These are phyloP conservation scores for Heliconius congener DNA, from an alignment of 1,140 invertebrate species.

Conservation along the genomic window DNA sequence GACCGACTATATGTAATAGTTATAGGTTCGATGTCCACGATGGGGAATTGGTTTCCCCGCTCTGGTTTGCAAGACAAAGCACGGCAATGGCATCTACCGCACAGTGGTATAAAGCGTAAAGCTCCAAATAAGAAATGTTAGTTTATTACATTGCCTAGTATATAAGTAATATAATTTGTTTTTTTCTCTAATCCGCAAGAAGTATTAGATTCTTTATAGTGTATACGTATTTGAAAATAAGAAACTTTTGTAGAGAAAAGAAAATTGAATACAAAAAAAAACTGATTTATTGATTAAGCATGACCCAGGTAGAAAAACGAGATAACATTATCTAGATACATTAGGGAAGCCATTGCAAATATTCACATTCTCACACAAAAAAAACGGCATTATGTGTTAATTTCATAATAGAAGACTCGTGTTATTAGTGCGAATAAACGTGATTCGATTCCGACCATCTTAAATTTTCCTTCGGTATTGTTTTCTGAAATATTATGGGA, in stretches of 20 bases:
- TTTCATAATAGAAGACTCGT: conserved; percentile 50
- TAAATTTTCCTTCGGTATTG: conserved; percentile 25
- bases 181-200: too few species aligned
- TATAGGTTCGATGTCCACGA: too few species aligned
- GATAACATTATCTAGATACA: background rate
- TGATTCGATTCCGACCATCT: conserved; percentile 1
- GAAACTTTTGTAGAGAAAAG: too few species aligned
- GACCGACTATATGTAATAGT: too few species aligned
- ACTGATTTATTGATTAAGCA: background rate
- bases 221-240: too few species aligned
- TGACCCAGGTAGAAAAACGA: background rate
- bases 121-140: background rate
- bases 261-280: background rate
- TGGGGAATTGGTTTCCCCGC: too few species aligned
- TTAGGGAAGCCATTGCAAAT: conserved; percentile 58
- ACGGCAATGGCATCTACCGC: too few species aligned
- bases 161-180: too few species aligned
- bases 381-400: conserved; percentile 55
- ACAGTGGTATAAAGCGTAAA: background rate
- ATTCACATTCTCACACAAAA: conserved; percentile 53
- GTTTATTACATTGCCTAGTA: background rate
- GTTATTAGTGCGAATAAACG: conserved; percentile 26
- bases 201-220: too few species aligned
- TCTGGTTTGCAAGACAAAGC: too few species aligned
- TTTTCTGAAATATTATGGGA: conserved; percentile 19